Percentiles rank a stretch among this genome's conserved stretches.
These are phyloP conservation scores for Andrena bicolor DNA, from an alignment of 2,888 invertebrate genomes.

Conservation along the genomic window DNA sequence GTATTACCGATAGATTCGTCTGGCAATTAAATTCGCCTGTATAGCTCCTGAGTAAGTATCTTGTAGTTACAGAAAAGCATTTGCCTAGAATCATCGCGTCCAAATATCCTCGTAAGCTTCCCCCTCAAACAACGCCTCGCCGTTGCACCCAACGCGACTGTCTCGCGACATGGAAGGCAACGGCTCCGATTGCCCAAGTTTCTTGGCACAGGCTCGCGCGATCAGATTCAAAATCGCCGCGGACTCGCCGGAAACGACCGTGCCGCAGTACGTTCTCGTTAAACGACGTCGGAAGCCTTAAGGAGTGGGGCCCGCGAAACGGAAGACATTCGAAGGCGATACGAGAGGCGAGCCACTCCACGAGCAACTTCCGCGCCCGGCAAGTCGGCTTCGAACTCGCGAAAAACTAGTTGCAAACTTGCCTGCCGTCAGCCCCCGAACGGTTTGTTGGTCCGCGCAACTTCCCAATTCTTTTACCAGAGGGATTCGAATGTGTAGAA, in stretches of 20 bases:
- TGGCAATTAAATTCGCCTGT: background rate
- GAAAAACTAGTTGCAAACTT: conserved; percentile 67
- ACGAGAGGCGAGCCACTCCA: conserved; percentile 29
- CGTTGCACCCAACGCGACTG: background rate
- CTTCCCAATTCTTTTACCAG: conserved; percentile 68
- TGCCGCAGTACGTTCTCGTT: conserved; percentile 12
- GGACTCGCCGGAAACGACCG: background rate
- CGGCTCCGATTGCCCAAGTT: conserved; percentile 19
- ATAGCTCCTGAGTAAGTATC: background rate
- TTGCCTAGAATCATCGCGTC: background rate
- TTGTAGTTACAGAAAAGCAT: background rate
- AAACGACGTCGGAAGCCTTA: conserved; percentile 5
- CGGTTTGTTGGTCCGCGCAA: conserved; percentile 57
- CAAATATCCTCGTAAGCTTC: background rate
- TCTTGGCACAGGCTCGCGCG: background rate
- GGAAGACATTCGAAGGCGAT: conserved; percentile 50
- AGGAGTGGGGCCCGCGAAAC: conserved; percentile 29
- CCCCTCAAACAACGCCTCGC: background rate
- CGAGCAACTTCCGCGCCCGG: conserved; percentile 45
- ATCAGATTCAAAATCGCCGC: background rate
- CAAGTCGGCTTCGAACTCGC: conserved; percentile 29
- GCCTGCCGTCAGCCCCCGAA: conserved; percentile 36
- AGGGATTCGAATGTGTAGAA: conserved; percentile 58
- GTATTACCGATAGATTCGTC: background rate
- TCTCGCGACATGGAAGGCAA: background rate